phyloP scores from a whole-genome alignment of 2,113 vertebrate genomes.

The Mohoua ochrocephala region DNA sequence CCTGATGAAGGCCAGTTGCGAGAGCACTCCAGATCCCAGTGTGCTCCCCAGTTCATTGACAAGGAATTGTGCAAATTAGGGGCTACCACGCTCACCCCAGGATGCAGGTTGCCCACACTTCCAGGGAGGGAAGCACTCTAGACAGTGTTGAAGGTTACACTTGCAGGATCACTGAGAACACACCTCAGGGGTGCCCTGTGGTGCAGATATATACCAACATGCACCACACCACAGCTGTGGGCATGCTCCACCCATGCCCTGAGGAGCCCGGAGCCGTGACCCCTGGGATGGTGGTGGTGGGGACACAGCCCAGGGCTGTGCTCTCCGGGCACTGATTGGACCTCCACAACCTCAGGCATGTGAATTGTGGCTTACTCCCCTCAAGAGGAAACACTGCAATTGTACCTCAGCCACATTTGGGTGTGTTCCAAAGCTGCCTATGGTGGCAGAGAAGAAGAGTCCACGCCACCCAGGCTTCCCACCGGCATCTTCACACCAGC shows the following conservation, averaged over 20 bases:
- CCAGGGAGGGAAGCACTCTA: background rate
- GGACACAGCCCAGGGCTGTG: background rate
- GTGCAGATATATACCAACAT: accelerated
- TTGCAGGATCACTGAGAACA: background rate
- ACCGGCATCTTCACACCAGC: background rate
- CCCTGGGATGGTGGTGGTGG: background rate
- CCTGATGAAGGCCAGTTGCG: background rate
- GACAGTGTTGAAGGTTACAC: background rate
- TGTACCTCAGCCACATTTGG: background rate
- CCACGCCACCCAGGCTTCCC: accelerated
- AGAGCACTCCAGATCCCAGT: accelerated
- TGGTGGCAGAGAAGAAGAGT: background rate
- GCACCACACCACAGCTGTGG: background rate
- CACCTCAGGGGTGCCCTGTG: background rate
- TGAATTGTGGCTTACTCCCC: background rate
- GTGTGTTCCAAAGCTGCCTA: background rate
- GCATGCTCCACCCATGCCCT: accelerated
- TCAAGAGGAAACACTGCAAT: accelerated
- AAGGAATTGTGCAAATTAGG: background rate
- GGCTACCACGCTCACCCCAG: accelerated
- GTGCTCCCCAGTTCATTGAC: accelerated
- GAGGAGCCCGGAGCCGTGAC: background rate
- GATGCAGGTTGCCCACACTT: accelerated
- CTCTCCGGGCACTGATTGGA: accelerated
- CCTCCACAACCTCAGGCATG: background rate